Base-by-base conservation (phyloP, 2,113 vertebrate species). In the Centropus bengalensis region DNA sequence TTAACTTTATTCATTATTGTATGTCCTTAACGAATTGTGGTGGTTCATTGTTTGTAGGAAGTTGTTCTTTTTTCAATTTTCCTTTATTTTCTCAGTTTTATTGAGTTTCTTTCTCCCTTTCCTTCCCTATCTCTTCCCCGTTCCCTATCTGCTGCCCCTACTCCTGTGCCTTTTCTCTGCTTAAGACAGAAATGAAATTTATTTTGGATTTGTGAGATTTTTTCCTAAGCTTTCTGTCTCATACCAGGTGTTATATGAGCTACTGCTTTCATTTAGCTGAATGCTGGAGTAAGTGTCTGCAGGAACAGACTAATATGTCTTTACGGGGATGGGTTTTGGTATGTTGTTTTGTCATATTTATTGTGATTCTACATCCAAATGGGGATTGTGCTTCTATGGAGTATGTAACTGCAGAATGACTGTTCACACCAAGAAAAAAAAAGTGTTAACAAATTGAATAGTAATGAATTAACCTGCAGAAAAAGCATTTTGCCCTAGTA, bases 381-480 rank as follows among this genome's bases (percentile, higher is more conserved):
- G 82, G 86, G 12, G 40, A 94, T 21, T 94, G 68, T 90, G 79
- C 85, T 91, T 40, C 91, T 95, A 30, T 58, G 88, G 88, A 76
- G 18, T 86, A 67, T 60, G 82, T 62, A 93, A 90, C 79, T 96
- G 79, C 90, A 95, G 90, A 80, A 88, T 71, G 85, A 86, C 91
- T 90, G 66, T 81, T 95, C 91, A 88, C 60, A 93, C 88, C 1
- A 27, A 94, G 94, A 94, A 93, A 14, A 88, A 90, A 96, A 63
- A 93, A 90, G 94, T 96, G 89, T 96, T 96, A 91, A 95, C 79
- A 94, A 96, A 96, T 89, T 96, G 89, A 97, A 97, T 97, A 94
- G 80, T 96, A 96, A 96, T 96, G 95, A 96, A 96, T 96, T 96
- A 96, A 97, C 95, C 90, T 96, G 93, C 96, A 96, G 95, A 96